Conservation (phyloP, 2,888 invertebrate species). For the Yponomeuta evonymella region DNA sequence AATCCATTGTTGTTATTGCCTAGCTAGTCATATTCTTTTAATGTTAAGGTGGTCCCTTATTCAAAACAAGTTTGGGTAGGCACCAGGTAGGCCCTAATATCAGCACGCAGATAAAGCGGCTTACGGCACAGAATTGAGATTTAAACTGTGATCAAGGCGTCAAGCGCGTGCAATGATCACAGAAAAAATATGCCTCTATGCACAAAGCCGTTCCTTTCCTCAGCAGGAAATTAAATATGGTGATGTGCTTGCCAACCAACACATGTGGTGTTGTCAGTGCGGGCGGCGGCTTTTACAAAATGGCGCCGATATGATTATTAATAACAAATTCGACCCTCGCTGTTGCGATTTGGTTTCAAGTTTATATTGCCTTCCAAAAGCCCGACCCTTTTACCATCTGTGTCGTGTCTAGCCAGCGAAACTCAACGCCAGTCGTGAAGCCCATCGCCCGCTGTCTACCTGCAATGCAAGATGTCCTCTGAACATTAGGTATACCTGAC, state of each 20-base stretch:
- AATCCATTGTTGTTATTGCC: slow-evolving; percentile 8
- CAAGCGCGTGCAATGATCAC: background rate
- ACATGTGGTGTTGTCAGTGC: slow-evolving; percentile 19
- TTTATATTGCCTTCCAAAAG: slow-evolving; percentile 52
- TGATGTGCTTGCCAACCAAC: slow-evolving; percentile 5
- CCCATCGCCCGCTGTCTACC: background rate
- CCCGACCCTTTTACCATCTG: slow-evolving; percentile 57
- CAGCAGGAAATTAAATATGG: slow-evolving; percentile 21
- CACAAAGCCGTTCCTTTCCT: slow-evolving; percentile 11
- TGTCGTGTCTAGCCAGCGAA: slow-evolving; percentile 43
- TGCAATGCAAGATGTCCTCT: background rate
- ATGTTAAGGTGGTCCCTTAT: background rate
- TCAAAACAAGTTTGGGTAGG: background rate
- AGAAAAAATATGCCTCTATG: slow-evolving; percentile 9
- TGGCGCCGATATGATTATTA: slow-evolving; percentile 72
- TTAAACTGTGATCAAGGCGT: no score
- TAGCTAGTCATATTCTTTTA: background rate
- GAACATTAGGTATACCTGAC: background rate
- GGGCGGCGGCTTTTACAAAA: slow-evolving; percentile 44
- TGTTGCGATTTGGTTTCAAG: slow-evolving; percentile 55
- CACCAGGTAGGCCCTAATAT: background rate
- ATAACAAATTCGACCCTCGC: slow-evolving; percentile 55
- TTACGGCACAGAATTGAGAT: background rate
- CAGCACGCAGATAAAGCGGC: background rate
- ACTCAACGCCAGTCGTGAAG: background rate